These are phyloP conservation scores for Lithophane socia DNA, from an alignment of 2,888 invertebrate genomes.

Conservation along the genomic window DNA sequence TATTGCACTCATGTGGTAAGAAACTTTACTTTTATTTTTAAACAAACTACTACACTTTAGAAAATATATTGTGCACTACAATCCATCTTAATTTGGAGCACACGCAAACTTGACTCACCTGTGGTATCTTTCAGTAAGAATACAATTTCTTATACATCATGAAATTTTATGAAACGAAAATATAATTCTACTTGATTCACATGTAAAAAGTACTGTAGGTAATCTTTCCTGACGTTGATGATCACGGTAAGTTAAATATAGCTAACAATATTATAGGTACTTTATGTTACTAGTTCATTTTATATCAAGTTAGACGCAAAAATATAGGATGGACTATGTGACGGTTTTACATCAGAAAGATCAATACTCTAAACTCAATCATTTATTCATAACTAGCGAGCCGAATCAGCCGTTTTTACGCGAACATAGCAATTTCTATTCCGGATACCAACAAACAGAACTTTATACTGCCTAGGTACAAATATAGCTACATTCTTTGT, in stretches of 20 bases:
- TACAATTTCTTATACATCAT: conserved; percentile 38
- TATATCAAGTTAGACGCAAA: background rate
- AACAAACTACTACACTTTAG: background rate
- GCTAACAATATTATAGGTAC: background rate
- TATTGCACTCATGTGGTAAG: no score
- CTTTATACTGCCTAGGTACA: background rate
- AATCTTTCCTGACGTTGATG: conserved; percentile 7
- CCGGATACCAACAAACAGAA: background rate
- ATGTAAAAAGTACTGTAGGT: conserved; percentile 5
- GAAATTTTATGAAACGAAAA: conserved; percentile 12
- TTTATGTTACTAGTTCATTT: background rate
- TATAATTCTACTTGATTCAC: conserved; percentile 10
- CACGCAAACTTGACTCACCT: conserved; percentile 38
- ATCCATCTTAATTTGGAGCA: conserved; percentile 45
- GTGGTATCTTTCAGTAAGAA: conserved; percentile 33
- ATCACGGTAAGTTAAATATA: background rate
- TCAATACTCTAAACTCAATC: conserved; percentile 52
- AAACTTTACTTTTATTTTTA: no score
- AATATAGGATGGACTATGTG: background rate
- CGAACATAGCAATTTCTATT: conserved; percentile 1
- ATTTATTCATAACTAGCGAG: conserved; percentile 47
- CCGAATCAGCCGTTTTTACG: conserved; percentile 24
- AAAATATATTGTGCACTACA: conserved; percentile 5
- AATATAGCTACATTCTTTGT: conserved; percentile 1
- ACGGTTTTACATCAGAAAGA: conserved; percentile 17